A percentile compares a stretch with the other conserved stretches of the same genome.
These are phyloP conservation scores for Drosophila bifasciata DNA, from an alignment of 1,140 invertebrate species.

Conservation along the genomic window DNA sequence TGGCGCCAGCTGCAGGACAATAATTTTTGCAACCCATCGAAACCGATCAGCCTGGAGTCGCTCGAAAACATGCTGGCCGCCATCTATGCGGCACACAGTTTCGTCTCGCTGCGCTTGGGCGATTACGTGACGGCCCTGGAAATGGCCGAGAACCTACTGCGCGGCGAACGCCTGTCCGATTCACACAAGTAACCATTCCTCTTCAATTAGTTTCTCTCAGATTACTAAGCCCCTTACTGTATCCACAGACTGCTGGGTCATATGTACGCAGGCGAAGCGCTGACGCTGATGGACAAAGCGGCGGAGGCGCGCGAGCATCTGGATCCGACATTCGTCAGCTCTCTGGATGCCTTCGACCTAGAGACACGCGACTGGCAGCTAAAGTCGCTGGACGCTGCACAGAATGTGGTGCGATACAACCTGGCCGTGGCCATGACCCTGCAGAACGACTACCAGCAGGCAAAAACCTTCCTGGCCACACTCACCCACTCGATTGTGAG, in stretches of 20 bases:
- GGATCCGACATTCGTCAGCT: slow-evolving; percentile 90
- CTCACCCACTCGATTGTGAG: slow-evolving; percentile 87
- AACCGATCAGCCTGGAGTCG: slow-evolving; percentile 78
- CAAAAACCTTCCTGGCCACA: slow-evolving; percentile 88
- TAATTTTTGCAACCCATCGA: slow-evolving; percentile 84
- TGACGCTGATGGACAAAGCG: slow-evolving; percentile 93
- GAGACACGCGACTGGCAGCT: slow-evolving; percentile 88
- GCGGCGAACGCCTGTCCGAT: slow-evolving; percentile 76
- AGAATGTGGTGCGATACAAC: slow-evolving; percentile 91
- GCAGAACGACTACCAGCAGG: slow-evolving; percentile 91
- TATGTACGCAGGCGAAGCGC: slow-evolving; percentile 94
- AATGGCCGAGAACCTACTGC: slow-evolving; percentile 85
- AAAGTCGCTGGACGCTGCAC: slow-evolving; percentile 87
- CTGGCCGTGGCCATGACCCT: slow-evolving; percentile 91
- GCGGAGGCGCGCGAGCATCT: slow-evolving; percentile 93
- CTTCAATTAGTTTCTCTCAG: not conserved
- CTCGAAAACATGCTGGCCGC: slow-evolving; percentile 87
- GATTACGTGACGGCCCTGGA: slow-evolving; percentile 93
- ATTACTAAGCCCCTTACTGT: not conserved
- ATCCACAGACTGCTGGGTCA: slow-evolving; percentile 90
- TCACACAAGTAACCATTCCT: slow-evolving; percentile 63
- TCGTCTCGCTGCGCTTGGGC: slow-evolving; percentile 92
- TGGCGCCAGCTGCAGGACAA: slow-evolving; percentile 82
- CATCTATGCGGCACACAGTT: slow-evolving; percentile 91
- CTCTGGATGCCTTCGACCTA: slow-evolving; percentile 83